phyloP scores from a whole-genome alignment of 2,888 invertebrate species.

The Alsophila aescularia region DNA sequence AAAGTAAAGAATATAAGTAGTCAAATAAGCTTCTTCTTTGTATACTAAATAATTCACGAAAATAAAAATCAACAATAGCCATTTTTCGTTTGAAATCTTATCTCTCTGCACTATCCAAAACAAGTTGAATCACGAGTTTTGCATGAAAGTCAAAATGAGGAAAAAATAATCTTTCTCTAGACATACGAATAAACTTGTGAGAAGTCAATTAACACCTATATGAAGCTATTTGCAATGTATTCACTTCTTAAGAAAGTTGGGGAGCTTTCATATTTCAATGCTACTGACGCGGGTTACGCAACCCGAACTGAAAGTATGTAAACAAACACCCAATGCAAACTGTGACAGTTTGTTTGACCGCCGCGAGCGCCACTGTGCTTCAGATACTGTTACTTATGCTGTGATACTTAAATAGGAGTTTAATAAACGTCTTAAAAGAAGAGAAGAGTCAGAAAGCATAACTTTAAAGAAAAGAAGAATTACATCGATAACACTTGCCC shows the following conservation, averaged over 20 bases:
- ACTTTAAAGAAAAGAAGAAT: too few species aligned
- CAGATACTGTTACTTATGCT: neutral
- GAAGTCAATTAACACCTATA: constrained; percentile 24
- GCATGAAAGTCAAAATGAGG: neutral
- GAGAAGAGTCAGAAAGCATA: too few species aligned
- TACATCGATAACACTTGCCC: too few species aligned
- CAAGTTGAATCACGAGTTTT: neutral
- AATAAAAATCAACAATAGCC: too few species aligned
- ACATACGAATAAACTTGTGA: constrained; percentile 4
- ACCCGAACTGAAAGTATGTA: constrained; percentile 30
- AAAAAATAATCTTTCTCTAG: constrained; percentile 9
- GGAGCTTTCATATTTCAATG: constrained; percentile 32
- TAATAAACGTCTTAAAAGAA: too few species aligned
- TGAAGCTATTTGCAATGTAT: constrained; percentile 21
- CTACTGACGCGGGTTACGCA: constrained; percentile 17
- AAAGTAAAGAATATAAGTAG: too few species aligned
- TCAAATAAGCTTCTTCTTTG: too few species aligned
- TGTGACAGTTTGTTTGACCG: constrained; percentile 2
- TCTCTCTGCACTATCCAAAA: too few species aligned
- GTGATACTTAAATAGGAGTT: too few species aligned
- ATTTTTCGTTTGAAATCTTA: too few species aligned
- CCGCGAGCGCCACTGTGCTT: neutral
- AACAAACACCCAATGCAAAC: constrained; percentile 8
- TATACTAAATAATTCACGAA: too few species aligned
- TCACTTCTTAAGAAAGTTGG: constrained; percentile 18